phyloP scores from a whole-genome alignment of 2,797 vertebrate genomes.

The Rhincodon typus region DNA sequence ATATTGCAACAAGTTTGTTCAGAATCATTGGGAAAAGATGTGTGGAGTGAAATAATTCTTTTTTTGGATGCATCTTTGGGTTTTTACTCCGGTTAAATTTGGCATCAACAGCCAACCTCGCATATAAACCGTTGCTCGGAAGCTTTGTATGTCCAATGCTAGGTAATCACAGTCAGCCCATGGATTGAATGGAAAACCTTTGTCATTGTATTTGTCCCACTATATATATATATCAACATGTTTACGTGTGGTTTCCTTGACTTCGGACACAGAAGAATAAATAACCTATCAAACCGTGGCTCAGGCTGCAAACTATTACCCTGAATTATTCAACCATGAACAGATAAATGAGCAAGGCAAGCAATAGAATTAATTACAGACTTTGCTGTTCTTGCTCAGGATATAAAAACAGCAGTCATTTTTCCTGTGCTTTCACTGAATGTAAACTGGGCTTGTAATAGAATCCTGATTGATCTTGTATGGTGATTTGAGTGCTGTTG shows the following conservation, averaged over 20 bases:
- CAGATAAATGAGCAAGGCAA: neutral
- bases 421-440: neutral
- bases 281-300: neutral
- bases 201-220: neutral
- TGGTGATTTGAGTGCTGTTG: neutral
- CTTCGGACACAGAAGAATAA: neutral
- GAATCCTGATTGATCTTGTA: neutral
- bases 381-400: neutral
- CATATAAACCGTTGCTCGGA: neutral
- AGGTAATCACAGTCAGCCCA: neutral
- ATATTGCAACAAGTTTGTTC: no score
- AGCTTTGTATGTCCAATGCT: neutral
- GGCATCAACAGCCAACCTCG: neutral
- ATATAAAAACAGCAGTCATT: neutral
- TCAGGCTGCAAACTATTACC: neutral
- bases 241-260: constrained; percentile 12
- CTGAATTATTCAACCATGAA: constrained; percentile 19
- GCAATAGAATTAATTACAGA: neutral
- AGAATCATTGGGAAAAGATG: neutral
- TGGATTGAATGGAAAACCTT: neutral
- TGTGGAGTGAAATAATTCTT: neutral
- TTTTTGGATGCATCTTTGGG: neutral
- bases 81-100: neutral
- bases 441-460: neutral
- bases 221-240: neutral